Evolutionary conservation across 2,888 invertebrate genomes (phyloP).

Genomic region (Temnothorax unifasciatus): DNA sequence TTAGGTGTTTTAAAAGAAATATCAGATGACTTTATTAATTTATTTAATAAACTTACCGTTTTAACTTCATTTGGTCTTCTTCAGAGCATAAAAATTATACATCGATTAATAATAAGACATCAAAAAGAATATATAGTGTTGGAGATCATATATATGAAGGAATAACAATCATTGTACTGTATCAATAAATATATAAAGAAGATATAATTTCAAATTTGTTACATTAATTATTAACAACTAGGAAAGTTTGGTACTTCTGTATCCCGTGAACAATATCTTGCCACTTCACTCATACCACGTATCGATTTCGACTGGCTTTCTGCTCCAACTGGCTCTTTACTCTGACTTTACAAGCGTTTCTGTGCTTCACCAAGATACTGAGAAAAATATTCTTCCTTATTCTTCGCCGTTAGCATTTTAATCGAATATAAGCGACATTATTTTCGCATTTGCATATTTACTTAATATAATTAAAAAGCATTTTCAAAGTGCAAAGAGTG

Average conservation of each 20-base stretch:
- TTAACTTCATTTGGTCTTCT: too few species aligned
- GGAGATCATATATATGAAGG: too few species aligned
- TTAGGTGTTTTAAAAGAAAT: too few species aligned
- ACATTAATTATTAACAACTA: not conserved
- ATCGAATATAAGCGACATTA: not conserved
- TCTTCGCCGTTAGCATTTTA: conserved; percentile 14
- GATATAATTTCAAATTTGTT: not conserved
- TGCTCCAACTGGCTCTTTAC: not conserved
- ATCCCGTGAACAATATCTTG: not conserved
- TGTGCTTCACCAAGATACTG: not conserved
- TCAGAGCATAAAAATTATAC: too few species aligned
- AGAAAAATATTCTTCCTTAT: not conserved
- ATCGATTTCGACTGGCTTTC: conserved; percentile 41
- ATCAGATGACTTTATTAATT: too few species aligned
- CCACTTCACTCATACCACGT: not conserved
- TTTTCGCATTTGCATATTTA: not conserved
- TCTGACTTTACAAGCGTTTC: not conserved
- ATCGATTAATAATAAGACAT: too few species aligned
- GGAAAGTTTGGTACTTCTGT: not conserved
- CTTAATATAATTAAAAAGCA: conserved; percentile 1
- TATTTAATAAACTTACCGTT: too few species aligned
- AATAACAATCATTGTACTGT: too few species aligned
- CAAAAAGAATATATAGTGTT: too few species aligned
- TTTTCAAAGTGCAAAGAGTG: not conserved
- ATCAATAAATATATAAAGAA: not conserved